Percentiles rank a stretch among this genome's conserved stretches.
These are phyloP conservation scores for Propithecus deckenii DNA, from an alignment of 2,797 vertebrate species.

Conservation along the genomic window DNA sequence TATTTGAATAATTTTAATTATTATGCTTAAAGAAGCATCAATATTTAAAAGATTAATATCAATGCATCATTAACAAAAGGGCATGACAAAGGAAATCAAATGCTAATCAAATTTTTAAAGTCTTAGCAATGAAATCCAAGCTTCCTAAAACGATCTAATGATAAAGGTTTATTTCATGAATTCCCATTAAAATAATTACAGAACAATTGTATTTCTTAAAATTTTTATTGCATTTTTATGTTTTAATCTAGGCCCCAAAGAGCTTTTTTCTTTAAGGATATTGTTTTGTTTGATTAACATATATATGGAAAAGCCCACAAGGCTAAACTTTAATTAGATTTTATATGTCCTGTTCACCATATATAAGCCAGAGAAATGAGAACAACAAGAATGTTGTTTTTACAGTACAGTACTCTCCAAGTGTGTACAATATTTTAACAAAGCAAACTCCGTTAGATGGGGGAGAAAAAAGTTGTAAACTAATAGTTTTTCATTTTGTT, in stretches of 20 bases:
- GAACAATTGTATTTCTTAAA: background rate
- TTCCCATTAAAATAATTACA: conserved; percentile 10
- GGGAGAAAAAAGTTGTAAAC: conserved; percentile 24
- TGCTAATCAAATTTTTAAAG: conserved; percentile 41
- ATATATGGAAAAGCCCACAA: background rate
- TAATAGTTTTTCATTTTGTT: conserved; percentile 68
- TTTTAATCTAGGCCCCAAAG: background rate
- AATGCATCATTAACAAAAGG: conserved; percentile 15
- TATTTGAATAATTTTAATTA: conserved; percentile 55
- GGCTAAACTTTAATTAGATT: conserved; percentile 42
- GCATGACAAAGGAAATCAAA: conserved; percentile 42
- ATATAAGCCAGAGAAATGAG: background rate
- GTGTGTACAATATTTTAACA: conserved; percentile 27
- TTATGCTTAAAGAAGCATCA: conserved; percentile 43
- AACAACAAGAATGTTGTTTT: conserved; percentile 44
- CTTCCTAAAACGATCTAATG: conserved; percentile 29
- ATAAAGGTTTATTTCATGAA: conserved; percentile 23
- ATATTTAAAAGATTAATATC: conserved; percentile 62
- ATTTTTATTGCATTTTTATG: conserved; percentile 49
- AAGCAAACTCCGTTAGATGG: conserved; percentile 32
- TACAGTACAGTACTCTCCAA: conserved; percentile 53
- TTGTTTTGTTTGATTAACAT: conserved; percentile 51
- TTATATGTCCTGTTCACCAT: background rate
- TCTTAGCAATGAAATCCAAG: conserved; percentile 25
- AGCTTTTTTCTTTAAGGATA: conserved; percentile 7